Conservation (phyloP, 2,113 vertebrate species). For the Atrichornis clamosus region DNA sequence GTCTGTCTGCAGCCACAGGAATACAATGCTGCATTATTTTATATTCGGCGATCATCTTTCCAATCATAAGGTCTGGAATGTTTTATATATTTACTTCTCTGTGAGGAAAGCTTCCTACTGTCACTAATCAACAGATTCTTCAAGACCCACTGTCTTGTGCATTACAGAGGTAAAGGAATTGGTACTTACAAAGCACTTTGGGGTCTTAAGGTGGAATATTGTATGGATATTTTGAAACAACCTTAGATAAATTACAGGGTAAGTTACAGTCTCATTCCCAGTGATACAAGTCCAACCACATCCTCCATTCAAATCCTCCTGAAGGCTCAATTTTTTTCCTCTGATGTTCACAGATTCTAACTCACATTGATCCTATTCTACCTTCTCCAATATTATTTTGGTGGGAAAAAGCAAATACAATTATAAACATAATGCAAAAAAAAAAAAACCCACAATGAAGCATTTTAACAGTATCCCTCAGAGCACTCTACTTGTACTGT, state of each 20-base stretch:
- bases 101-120: constrained; percentile 45
- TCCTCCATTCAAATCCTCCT: constrained; percentile 13
- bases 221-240: neutral
- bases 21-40: constrained; percentile 63
- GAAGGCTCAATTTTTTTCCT: neutral
- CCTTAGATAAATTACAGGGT: neutral
- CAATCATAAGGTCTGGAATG: constrained; percentile 60
- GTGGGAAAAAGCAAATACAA: neutral
- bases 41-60: constrained; percentile 58
- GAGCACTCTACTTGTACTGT: neutral
- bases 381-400: neutral
- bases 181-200: neutral
- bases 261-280: neutral
- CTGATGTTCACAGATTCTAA: neutral
- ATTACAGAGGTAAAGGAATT: neutral
- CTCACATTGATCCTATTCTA: neutral
- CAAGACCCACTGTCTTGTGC: neutral
- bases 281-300: constrained; percentile 16
- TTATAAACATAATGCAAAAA: neutral
- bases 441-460: neutral
- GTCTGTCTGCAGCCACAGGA: constrained; percentile 57
- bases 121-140: constrained; percentile 38
- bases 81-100: constrained; percentile 52
- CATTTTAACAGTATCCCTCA: neutral
- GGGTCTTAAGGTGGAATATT: neutral